Evolutionary conservation across 2,113 vertebrate species (phyloP).

Genomic region (Coptodon bakossiorum): DNA sequence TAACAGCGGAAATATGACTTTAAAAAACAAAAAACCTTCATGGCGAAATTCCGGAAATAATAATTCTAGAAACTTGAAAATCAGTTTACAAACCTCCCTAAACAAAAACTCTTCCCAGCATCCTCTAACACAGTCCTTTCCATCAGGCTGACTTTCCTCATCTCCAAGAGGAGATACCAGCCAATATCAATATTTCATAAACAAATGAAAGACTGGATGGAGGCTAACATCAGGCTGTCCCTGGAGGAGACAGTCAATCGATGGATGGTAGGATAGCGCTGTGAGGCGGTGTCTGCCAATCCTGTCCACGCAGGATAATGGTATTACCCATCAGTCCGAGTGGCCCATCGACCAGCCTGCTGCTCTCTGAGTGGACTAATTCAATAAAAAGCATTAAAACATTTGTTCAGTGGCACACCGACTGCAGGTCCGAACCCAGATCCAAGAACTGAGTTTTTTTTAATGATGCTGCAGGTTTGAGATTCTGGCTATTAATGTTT

Average conservation of each 20-base stretch:
- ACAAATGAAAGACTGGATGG: slow-evolving; percentile 64
- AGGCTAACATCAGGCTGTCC: slow-evolving; percentile 34
- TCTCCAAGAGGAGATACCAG: slow-evolving; percentile 45
- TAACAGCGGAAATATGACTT: not conserved
- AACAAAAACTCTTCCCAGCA: not conserved
- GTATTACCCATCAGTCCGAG: slow-evolving; percentile 68
- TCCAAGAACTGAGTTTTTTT: not conserved
- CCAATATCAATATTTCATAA: slow-evolving; percentile 79
- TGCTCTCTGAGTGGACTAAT: slow-evolving; percentile 67
- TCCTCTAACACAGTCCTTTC: not conserved
- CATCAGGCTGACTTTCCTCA: not conserved
- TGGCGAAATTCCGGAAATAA: not conserved
- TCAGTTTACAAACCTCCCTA: not conserved
- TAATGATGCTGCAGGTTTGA: not conserved
- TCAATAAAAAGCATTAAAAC: slow-evolving; percentile 74
- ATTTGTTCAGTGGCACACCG: slow-evolving; percentile 71
- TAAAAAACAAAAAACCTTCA: not conserved
- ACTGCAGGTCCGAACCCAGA: slow-evolving; percentile 23
- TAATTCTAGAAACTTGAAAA: not conserved
- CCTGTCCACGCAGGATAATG: slow-evolving; percentile 53
- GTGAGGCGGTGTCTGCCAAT: slow-evolving; percentile 51
- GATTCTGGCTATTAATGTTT: not conserved
- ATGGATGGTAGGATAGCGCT: slow-evolving; percentile 44
- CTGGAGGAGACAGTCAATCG: slow-evolving; percentile 52
- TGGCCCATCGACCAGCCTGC: slow-evolving; percentile 66